Base-by-base conservation (phyloP, 2,888 invertebrate genomes). In the Hemicrepidius hirtus region DNA sequence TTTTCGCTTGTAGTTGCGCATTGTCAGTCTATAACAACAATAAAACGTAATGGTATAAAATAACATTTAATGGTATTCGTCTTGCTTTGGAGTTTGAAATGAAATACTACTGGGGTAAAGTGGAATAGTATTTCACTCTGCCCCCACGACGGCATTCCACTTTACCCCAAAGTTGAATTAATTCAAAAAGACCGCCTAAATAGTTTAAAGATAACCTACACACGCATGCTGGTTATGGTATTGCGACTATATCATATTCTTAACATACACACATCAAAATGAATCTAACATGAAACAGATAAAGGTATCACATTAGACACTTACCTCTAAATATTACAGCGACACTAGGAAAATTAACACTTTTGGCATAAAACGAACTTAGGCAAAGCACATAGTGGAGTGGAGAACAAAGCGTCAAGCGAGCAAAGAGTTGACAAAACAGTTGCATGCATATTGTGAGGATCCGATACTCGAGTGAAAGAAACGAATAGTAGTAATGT, bases 41-140 rank as follows among this genome's bases (percentile, higher is more conserved):
- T n/a, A n/a, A n/a, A n/a, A n/a, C n/a, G n/a, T n/a, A n/a, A n/a
- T n/a, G n/a, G n/a, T n/a, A n/a, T n/a, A n/a, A n/a, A n/a, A n/a
- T n/a, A n/a, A n/a, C n/a, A n/a, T n/a, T n/a, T n/a, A n/a, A n/a
- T n/a, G n/a, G n/a, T n/a, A n/a, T n/a, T n/a, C n/a, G n/a, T n/a
- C n/a, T n/a, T n/a, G n/a, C n/a, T n/a, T n/a, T n/a, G n/a, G n/a
- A n/a, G n/a, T n/a, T n/a, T n/a, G n/a, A n/a, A n/a, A n/a, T n/a
- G n/a, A n/a, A n/a, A n/a, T n/a, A n/a, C n/a, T n/a, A n/a, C n/a
- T n/a, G n/a, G n/a, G n/a, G n/a, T n/a, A 28, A 50, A 50, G 50
- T 50, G 50, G 24, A 50, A 21, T 21, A 50, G n/a, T n/a, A n/a
- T 50, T 50, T 21, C 50, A 21, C 24, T 50, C 21, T 21, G 24